Base-by-base conservation (phyloP, 2,888 invertebrate species). In the Pyrrhia umbra region DNA sequence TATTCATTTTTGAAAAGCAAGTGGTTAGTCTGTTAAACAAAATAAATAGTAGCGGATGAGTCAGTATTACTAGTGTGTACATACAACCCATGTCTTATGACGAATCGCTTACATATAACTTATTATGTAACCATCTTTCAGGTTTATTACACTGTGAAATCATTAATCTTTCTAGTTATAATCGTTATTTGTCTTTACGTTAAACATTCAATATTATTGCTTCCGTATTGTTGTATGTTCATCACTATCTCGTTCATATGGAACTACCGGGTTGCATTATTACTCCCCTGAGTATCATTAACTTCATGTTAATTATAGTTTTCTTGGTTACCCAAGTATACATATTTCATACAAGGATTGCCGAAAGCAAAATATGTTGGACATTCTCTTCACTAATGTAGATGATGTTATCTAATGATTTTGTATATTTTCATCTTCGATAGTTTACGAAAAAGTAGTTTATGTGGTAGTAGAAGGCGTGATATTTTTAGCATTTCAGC, bases 121-220 rank as follows among this genome's bases (percentile, higher is more conserved):
- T 16, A 10, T 46, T 39, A 43, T 16, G 16, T 46, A 54, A 69
- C 3, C 16, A 40, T 34, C 9, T 27, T 61, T 49, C 30, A 39
- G 23, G 8, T 49, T 43, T 47, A 47, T 37, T n/a, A 18, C 25
- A 15, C 8, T 49, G 27, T 45, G 39, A 20, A 16, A 65, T 34
- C 8, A 10, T 21, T 34, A 20, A 21, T 45, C 37, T 13, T 40
- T 23, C 1, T 5, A 10, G 54, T 66, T 39, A 40, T 55, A 23
- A 20, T 55, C 23, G 39, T 40, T 20, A 30, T 64, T 21, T 51
- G 64, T 50, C 23, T 49, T 34, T 63, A 20, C 27, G n/a, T 60
- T 21, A 30, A 23, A 61, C 13, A 39, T 15, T 61, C 39, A 6
- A 34, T 66, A 25, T 15, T n/a, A 18, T n/a, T 23, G 54, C 37